Percentiles rank a stretch among this genome's conserved stretches.
Conservation (phyloP, 2,797 vertebrate species). For the Hemitrygon akajei region DNA sequence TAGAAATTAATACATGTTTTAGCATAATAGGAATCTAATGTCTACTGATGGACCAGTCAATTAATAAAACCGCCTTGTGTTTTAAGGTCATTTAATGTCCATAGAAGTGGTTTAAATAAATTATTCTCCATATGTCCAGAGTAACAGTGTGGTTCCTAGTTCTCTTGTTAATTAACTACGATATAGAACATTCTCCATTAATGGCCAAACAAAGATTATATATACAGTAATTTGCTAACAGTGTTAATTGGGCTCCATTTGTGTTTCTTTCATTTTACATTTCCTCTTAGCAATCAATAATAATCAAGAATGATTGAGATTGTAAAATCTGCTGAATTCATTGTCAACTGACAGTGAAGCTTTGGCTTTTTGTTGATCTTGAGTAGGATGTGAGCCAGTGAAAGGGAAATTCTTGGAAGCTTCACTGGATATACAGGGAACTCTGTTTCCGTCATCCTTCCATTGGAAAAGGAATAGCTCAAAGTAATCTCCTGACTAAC, state of each 20-base stretch:
- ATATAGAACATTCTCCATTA: background rate
- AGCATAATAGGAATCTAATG: constrained; percentile 25
- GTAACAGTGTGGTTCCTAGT: background rate
- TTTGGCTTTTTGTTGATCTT: background rate
- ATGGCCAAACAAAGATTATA: background rate
- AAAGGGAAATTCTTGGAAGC: background rate
- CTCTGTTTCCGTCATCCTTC: background rate
- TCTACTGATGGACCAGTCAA: constrained; percentile 19
- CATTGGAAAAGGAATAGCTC: background rate
- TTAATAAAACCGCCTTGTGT: constrained; percentile 22
- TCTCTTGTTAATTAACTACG: background rate
- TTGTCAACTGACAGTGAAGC: background rate
- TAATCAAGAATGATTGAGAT: background rate
- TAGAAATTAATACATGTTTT: constrained; percentile 35
- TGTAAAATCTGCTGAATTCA: background rate
- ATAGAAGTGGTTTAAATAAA: constrained; percentile 8
- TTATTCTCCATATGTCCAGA: constrained; percentile 23
- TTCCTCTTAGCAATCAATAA: background rate
- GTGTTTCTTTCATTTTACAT: background rate
- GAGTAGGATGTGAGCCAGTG: background rate
- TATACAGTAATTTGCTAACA: background rate
- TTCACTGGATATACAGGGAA: background rate
- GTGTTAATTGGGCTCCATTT: background rate
- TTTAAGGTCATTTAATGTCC: constrained; percentile 34
- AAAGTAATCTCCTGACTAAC: background rate